phyloP scores from a whole-genome alignment of 30 jellyfish, hydroid and myxozoan genomes.

The Morbakka virulenta region DNA sequence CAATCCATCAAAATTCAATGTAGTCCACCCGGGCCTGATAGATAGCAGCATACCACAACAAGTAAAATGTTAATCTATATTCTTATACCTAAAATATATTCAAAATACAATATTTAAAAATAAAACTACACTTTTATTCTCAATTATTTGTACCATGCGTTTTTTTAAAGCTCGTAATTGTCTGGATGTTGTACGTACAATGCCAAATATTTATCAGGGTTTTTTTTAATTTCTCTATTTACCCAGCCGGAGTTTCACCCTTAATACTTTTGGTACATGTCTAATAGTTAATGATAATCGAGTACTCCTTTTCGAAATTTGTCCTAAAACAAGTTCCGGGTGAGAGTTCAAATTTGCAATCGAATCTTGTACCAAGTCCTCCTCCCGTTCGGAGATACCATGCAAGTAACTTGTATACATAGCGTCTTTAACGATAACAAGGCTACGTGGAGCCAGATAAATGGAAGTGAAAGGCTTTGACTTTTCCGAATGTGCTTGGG shows the following conservation, averaged over 20 bases:
- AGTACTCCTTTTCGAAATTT: neutral
- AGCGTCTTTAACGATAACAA: neutral
- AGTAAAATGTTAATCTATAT: no score
- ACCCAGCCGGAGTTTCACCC: neutral
- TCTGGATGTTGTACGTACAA: no score
- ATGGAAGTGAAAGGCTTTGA: neutral
- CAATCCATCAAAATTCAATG: no score
- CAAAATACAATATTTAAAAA: no score
- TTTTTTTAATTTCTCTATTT: neutral
- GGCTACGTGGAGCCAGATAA: neutral
- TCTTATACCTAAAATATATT: no score
- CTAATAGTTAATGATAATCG: neutral
- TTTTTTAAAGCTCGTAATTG: no score
- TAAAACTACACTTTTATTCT: no score
- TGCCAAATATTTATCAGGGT: no score
- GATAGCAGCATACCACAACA: no score
- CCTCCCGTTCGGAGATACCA: neutral
- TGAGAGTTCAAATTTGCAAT: neutral
- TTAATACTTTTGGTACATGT: neutral
- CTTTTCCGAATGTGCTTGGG: no score
- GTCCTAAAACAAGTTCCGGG: neutral
- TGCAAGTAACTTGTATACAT: neutral
- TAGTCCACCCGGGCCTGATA: no score
- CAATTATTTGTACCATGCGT: no score
- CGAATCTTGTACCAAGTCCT: neutral